These are phyloP conservation scores for Protophormia terraenovae DNA, from an alignment of 2,888 invertebrate genomes.

Conservation along the genomic window DNA sequence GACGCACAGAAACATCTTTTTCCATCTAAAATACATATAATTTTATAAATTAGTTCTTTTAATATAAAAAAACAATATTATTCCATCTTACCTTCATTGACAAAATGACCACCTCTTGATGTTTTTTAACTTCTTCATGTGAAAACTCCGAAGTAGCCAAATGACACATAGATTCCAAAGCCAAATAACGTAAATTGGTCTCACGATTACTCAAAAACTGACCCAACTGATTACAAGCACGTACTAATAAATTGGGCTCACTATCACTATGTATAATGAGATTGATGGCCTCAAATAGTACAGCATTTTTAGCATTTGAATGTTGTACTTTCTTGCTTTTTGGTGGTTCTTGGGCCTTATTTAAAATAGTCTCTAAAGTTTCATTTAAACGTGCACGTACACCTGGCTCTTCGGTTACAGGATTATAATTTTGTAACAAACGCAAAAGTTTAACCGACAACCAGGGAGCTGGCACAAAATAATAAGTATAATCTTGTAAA, in stretches of 20 bases:
- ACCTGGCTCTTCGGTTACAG: conserved; percentile 97
- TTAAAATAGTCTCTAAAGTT: conserved; percentile 98
- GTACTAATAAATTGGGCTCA: conserved; percentile 97
- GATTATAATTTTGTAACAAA: conserved; percentile 98
- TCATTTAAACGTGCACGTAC: conserved; percentile 97
- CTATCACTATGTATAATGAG: conserved; percentile 99
- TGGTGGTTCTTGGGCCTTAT: conserved; percentile 99
- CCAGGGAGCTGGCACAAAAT: conserved; percentile 99
- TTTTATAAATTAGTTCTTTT: background rate
- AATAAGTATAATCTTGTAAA: conserved; percentile 99
- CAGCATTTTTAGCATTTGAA: conserved; percentile 99
- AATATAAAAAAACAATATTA: background rate
- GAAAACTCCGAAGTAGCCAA: conserved; percentile 99
- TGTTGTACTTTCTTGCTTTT: conserved; percentile 99
- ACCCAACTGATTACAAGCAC: conserved; percentile 99
- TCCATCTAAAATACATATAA: conserved; percentile 87
- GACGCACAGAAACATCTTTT: conserved; percentile 98
- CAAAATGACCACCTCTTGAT: conserved; percentile 99
- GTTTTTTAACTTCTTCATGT: conserved; percentile 99
- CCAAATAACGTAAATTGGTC: conserved; percentile 98
- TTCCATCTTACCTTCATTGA: conserved; percentile 93
- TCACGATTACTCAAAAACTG: conserved; percentile 98
- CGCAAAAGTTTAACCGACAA: conserved; percentile 98
- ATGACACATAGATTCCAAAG: conserved; percentile 99
- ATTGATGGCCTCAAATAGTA: conserved; percentile 99